A percentile compares a stretch with the other conserved stretches of the same genome.
These are phyloP conservation scores for Lithophane semibrunnea DNA, from an alignment of 2,888 invertebrate species.

Conservation along the genomic window DNA sequence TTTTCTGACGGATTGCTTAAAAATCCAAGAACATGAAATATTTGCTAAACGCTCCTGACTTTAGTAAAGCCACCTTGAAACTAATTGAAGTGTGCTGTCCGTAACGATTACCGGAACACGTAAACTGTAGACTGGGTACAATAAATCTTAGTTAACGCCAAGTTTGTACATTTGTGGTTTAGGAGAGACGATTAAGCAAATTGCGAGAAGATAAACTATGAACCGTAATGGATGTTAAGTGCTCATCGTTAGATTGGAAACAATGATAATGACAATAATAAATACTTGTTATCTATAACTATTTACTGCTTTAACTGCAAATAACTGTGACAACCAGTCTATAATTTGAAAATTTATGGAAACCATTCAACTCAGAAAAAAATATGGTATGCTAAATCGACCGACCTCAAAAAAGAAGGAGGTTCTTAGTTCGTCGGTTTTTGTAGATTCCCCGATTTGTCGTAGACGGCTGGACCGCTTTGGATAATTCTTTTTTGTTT, in stretches of 20 bases:
- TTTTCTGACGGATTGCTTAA: background rate
- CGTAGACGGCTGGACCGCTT: too few species aligned
- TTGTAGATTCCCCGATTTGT: too few species aligned
- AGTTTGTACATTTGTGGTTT: conserved; percentile 15
- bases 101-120: conserved; percentile 21
- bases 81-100: conserved; percentile 42
- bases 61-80: conserved; percentile 36
- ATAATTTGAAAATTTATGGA: background rate
- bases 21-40: background rate
- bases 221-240: background rate
- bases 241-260: conserved; percentile 2
- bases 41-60: background rate
- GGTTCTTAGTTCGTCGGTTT: too few species aligned
- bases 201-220: conserved; percentile 31
- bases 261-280: background rate
- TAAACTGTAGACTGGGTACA: conserved; percentile 8
- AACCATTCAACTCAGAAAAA: background rate
- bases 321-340: background rate
- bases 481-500: too few species aligned
- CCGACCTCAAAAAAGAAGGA: too few species aligned
- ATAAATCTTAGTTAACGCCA: conserved; percentile 41
- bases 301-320: background rate
- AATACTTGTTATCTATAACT: background rate
- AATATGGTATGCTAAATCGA: background rate
- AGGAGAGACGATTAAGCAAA: conserved; percentile 19